These are phyloP conservation scores for Bombyx huttoni DNA, from an alignment of 2,888 invertebrate species.

Conservation along the genomic window DNA sequence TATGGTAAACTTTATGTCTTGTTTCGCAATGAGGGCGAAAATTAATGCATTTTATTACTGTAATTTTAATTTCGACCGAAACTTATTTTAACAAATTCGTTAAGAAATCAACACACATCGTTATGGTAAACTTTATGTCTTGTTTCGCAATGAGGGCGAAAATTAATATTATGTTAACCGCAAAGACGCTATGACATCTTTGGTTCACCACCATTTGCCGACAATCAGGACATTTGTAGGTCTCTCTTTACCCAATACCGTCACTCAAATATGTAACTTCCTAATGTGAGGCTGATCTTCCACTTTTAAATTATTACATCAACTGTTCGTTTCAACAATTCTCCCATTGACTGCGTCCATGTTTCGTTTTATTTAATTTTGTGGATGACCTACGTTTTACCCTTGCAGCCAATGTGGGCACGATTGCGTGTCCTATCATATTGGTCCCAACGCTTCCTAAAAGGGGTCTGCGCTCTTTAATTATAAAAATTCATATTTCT, in stretches of 20 bases:
- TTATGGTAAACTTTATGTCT: too few species aligned
- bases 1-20: too few species aligned
- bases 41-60: not conserved
- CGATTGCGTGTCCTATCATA: conserved; percentile 26
- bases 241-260: too few species aligned
- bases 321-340: not conserved
- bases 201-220: too few species aligned
- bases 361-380: not conserved
- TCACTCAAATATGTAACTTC: not conserved
- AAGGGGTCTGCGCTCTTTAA: conserved; percentile 22
- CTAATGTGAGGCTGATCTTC: not conserved
- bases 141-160: too few species aligned
- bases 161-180: too few species aligned
- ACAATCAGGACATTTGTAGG: too few species aligned
- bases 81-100: not conserved
- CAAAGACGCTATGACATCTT: too few species aligned
- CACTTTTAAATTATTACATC: not conserved
- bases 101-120: not conserved
- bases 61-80: not conserved
- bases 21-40: too few species aligned
- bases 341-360: not conserved
- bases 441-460: conserved; percentile 59
- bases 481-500: too few species aligned
- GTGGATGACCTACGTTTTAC: not conserved
- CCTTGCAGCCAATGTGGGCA: conserved; percentile 18